Evolutionary conservation across 2,888 invertebrate genomes (phyloP), one percentile per base, ranked within the genome.

Genomic region (Halocaridina rubra): DNA sequence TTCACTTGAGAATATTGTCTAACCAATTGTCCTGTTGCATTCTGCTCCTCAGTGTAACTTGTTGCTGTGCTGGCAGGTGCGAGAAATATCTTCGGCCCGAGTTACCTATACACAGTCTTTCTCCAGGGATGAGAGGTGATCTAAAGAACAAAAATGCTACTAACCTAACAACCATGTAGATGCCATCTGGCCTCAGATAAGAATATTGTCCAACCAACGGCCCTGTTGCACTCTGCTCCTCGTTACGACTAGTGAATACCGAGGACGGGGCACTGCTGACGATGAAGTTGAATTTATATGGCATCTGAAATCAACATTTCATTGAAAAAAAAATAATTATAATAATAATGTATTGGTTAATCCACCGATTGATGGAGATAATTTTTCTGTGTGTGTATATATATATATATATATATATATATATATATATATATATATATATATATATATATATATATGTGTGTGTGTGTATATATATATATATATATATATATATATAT

Each of bases 111-210:
- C n/a, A n/a, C n/a, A n/a, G n/a, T n/a, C n/a, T n/a, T n/a, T n/a
- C n/a, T n/a, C n/a, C n/a, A n/a, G n/a, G n/a, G n/a, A n/a, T n/a
- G n/a, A n/a, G n/a, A n/a, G n/a, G n/a, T n/a, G n/a, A n/a, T n/a
- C n/a, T n/a, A n/a, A n/a, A n/a, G n/a, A n/a, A 53, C 57, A 53
- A 16, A 53, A 16, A 53, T 30, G 13, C 1, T n/a, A 75, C 71
- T 59, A 32, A 86, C 85, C 29, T 81, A 75, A 86, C 85, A 2
- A 81, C 81, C 85, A 86, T 86, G 75, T 81, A 86, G 72, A 86
- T 64, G 8, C 85, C 85, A 32, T 86, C 85, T 0, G 85, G 81
- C 24, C 85, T 71, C 8, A 81, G 81, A 79, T 86, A 86, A 22
- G 85, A 81, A 69, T 86, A 86, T 33, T 59, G 64, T 16, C 85